A percentile compares a stretch with the other conserved stretches of the same genome.
Evolutionary conservation across 2,113 vertebrate genomes (phyloP).

Genomic region (Thermophis baileyi): DNA sequence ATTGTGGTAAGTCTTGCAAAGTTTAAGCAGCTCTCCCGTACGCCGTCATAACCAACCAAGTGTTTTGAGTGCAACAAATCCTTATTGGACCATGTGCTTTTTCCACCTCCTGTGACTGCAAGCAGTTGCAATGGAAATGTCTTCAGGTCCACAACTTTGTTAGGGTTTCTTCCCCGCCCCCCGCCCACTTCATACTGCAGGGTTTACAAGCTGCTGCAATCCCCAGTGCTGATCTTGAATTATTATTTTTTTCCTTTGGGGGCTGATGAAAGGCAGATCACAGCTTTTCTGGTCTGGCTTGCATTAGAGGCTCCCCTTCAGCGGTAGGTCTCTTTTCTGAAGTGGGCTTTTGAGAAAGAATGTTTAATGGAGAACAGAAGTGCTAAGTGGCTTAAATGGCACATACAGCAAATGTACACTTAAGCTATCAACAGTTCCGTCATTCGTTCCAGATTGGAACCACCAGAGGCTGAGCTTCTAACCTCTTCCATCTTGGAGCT

Average conservation of each 20-base stretch:
- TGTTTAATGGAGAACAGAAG: neutral
- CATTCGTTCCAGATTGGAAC: neutral
- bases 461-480: too few relatives aligned
- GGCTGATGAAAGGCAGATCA: slow-evolving; percentile 25
- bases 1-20: neutral
- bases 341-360: neutral
- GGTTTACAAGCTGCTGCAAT: neutral
- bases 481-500: neutral
- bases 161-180: too few relatives aligned
- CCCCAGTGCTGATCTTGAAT: neutral
- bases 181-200: neutral
- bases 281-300: slow-evolving; percentile 3
- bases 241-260: neutral
- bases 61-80: neutral
- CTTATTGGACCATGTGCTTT: neutral
- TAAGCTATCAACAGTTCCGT: neutral
- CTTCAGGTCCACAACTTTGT: too few relatives aligned
- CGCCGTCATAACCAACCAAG: neutral
- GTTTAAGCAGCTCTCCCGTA: neutral
- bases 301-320: neutral
- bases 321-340: neutral
- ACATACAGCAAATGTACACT: neutral
- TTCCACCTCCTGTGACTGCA: neutral
- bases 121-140: neutral
- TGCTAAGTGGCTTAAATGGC: neutral